These are phyloP conservation scores for Heteromormyrus szaboi DNA, from an alignment of 2,797 vertebrate species.

Conservation along the genomic window DNA sequence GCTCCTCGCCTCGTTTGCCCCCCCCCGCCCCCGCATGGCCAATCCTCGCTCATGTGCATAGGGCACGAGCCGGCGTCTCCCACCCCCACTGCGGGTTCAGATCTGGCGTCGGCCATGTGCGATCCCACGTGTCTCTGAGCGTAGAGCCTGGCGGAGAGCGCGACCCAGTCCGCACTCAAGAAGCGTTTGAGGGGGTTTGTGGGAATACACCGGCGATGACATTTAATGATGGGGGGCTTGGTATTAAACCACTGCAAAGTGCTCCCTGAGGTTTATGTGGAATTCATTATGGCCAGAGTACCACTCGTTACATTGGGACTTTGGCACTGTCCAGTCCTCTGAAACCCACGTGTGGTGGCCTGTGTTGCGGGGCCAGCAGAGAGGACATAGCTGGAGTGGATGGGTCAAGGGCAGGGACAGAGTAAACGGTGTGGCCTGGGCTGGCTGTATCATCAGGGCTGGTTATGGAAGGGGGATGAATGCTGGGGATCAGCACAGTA, in stretches of 20 bases:
- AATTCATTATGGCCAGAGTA: conserved; percentile 1
- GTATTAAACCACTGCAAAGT: background rate
- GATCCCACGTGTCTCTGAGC: background rate
- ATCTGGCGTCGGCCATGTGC: background rate
- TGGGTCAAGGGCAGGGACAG: background rate
- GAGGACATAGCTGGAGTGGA: background rate
- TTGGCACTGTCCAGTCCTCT: background rate
- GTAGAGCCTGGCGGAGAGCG: background rate
- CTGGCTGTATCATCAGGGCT: background rate
- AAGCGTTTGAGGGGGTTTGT: background rate
- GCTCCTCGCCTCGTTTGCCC: background rate
- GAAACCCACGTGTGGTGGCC: background rate
- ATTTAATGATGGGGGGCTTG: background rate
- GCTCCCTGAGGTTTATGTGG: background rate
- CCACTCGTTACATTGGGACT: background rate
- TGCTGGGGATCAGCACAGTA: background rate
- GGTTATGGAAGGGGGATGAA: background rate
- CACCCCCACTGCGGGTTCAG: background rate
- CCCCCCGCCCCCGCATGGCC: background rate
- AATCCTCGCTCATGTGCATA: background rate
- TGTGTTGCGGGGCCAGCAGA: background rate
- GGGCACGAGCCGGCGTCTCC: background rate
- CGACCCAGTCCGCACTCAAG: background rate
- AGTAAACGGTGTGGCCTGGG: background rate
- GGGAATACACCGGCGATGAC: background rate